Percentiles rank a stretch among this genome's conserved stretches.
These are phyloP conservation scores for Cercocebus atys DNA, from an alignment of 2,113 vertebrate species.

Conservation along the genomic window DNA sequence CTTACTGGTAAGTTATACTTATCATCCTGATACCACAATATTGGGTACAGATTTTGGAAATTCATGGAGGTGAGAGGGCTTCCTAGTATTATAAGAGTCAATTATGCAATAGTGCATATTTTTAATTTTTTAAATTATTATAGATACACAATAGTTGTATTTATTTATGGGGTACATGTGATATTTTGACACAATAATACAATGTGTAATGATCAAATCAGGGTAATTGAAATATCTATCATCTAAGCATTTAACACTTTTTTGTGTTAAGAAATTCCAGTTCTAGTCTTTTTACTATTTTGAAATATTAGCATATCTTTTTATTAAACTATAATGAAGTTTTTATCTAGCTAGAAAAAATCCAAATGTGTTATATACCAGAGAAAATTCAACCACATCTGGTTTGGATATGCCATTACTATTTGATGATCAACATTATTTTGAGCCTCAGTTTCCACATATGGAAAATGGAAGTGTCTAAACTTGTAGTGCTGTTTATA, in stretches of 20 bases:
- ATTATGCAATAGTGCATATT: neutral
- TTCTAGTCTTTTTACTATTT: neutral
- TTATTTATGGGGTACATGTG: neutral
- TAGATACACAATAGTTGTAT: neutral
- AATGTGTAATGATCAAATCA: neutral
- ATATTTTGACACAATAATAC: neutral
- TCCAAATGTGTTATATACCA: neutral
- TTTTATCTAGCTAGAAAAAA: neutral
- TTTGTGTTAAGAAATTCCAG: neutral
- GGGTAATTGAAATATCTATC: neutral
- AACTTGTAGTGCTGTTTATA: neutral
- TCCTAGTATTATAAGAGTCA: neutral
- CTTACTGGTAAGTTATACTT: rapidly evolving
- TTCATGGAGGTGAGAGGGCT: neutral
- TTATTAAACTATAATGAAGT: neutral
- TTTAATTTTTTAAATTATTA: neutral
- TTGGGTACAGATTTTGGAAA: neutral
- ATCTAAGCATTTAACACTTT: neutral
- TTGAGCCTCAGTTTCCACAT: neutral
- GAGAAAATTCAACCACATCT: neutral
- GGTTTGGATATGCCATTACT: no score
- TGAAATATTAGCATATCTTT: neutral
- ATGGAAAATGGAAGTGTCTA: neutral
- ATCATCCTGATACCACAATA: neutral
- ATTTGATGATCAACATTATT: neutral